Evolutionary conservation across 1,140 invertebrate genomes (phyloP).

Genomic region (Heterodera schachtii): DNA sequence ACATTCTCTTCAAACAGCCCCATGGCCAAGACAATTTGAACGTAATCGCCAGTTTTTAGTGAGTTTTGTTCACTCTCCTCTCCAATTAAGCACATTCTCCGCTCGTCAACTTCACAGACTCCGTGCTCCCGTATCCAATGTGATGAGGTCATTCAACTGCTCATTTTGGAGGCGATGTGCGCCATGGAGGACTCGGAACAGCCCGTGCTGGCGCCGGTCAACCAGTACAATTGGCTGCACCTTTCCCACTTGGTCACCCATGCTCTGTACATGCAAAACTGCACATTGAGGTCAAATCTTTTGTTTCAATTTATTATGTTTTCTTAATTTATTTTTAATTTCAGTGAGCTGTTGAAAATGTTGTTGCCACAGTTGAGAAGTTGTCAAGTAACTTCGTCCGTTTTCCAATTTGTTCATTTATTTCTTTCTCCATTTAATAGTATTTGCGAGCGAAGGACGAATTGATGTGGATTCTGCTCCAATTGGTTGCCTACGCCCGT

Average conservation of each 20-base stretch:
- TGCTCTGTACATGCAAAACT: conserved; percentile 33
- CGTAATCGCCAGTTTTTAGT: conserved; percentile 31
- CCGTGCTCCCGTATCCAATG: conserved; percentile 33
- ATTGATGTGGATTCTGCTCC: conserved; percentile 52
- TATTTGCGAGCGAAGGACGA: conserved; percentile 41
- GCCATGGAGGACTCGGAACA: conserved; percentile 47
- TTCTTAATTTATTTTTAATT: not conserved
- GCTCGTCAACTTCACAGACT: conserved; percentile 11
- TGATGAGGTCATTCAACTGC: conserved; percentile 47
- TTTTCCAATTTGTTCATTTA: not conserved
- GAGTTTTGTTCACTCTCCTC: not conserved
- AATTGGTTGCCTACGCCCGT: conserved; percentile 45
- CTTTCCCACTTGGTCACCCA: conserved; percentile 49
- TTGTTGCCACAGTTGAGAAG: conserved; percentile 42
- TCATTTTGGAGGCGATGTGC: conserved; percentile 54
- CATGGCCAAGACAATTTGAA: conserved; percentile 43
- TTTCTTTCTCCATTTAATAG: not conserved
- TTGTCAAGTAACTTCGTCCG: conserved; percentile 14
- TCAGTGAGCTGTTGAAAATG: conserved; percentile 29
- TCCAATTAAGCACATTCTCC: conserved; percentile 31
- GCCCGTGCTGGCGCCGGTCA: conserved; percentile 35
- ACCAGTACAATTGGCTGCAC: conserved; percentile 55
- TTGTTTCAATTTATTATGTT: no score
- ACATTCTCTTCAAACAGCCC: conserved; percentile 52
- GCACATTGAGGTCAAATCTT: conserved; percentile 19